Base-by-base conservation (phyloP, 2,797 vertebrate genomes). In the Oryzias sinensis region DNA sequence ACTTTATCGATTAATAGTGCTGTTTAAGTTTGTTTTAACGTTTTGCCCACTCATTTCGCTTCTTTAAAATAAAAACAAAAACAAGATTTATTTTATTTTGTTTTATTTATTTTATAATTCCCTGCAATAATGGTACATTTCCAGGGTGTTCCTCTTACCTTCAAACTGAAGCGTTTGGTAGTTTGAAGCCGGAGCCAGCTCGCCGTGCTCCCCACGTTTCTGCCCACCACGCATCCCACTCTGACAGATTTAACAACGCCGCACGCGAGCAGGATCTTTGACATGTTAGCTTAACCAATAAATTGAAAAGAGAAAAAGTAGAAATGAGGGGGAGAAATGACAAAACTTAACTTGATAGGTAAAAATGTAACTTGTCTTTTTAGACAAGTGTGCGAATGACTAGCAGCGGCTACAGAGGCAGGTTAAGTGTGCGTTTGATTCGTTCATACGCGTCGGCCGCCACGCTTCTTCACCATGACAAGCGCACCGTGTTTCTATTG, bases 211-310 rank as follows among this genome's bases (percentile, higher is more conserved):
- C 47, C 82, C 54, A 73, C 57, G 67, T 55, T 76, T 37, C 78
- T 70, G 65, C 37, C 89, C 77, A 77, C 80, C 79, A 74, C 79
- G 79, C 85, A 72, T 41, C 91, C 90, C 44, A 57, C 83, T 75
- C 86, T 94, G 78, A 95, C 86, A 29, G 89, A 87, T 85, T 88
- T 94, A 64, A 91, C 79, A 59, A 91, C 78, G 76, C 89, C 91
- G 86, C 64, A 92, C 65, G 91, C 93, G 66, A 92, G 87, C 81
- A 96, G 87, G 79, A 98, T 93, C 81, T 91, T 93, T 70, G 91
- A 90, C 96, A 97, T 98, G 63, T 89, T 87, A 58, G 14, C 45
- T 7, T 22, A 11, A 49, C 33, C 11, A 11, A 37, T 37, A 9
- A 37, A 9, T 37, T 22, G 9, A 3, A 11, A 11, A 9, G n/a